phyloP scores from a whole-genome alignment of 2,888 invertebrate species.

The Pammene aurita region DNA sequence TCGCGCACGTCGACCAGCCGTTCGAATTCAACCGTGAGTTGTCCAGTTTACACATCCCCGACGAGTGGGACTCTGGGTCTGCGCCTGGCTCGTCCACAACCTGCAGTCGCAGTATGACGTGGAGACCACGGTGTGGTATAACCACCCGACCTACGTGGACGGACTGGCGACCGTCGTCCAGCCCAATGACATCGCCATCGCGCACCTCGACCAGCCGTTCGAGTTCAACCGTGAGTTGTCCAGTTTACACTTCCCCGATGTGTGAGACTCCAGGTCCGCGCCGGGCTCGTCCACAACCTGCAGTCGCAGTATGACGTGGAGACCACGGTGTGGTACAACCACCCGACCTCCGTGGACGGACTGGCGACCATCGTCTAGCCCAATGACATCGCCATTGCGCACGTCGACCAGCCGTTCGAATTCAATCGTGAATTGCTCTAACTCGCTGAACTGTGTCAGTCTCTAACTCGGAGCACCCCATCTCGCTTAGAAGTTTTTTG shows the following conservation, averaged over 20 bases:
- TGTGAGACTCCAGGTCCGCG: slow-evolving; percentile 62
- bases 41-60: slow-evolving; percentile 48
- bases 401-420: slow-evolving; percentile 51
- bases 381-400: slow-evolving; percentile 65
- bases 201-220: slow-evolving; percentile 55
- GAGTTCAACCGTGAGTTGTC: slow-evolving; percentile 57
- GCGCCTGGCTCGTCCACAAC: slow-evolving; percentile 56
- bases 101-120: slow-evolving; percentile 57
- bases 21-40: slow-evolving; percentile 59
- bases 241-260: slow-evolving; percentile 50
- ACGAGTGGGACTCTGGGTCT: slow-evolving; percentile 49
- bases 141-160: slow-evolving; percentile 64
- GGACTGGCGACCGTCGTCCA: slow-evolving; percentile 56
- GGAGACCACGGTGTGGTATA: slow-evolving; percentile 64
- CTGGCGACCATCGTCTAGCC: slow-evolving; percentile 59
- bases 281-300: slow-evolving; percentile 59
- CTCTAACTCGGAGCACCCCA: too few species aligned
- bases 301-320: slow-evolving; percentile 61
- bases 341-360: slow-evolving; percentile 60
- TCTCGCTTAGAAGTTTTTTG: too few species aligned
- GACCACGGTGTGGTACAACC: slow-evolving; percentile 62
- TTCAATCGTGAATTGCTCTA: slow-evolving; percentile 56
- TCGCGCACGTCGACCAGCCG: slow-evolving; percentile 55
- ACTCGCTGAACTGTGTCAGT: too few species aligned
- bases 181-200: slow-evolving; percentile 65